Percentiles rank a stretch among this genome's conserved stretches.
Evolutionary conservation across 2,113 vertebrate genomes (phyloP).

Genomic region (Salvator merianae): DNA sequence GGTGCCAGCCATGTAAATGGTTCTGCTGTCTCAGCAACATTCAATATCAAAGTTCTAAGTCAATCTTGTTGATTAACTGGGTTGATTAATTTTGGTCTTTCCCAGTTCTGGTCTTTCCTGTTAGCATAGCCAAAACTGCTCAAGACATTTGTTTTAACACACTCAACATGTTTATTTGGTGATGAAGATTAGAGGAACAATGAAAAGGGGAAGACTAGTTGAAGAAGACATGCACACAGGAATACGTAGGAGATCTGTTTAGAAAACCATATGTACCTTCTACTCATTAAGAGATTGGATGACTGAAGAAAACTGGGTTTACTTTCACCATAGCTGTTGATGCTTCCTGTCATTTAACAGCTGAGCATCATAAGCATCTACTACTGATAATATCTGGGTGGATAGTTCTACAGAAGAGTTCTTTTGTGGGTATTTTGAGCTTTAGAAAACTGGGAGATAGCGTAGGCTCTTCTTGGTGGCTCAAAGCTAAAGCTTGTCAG

Average conservation of each 20-base stretch:
- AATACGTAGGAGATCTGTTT: background rate
- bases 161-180: background rate
- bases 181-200: background rate
- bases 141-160: background rate
- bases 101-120: no score
- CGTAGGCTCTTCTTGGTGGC: constrained; percentile 40
- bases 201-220: background rate
- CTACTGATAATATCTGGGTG: constrained; percentile 32
- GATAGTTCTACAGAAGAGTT: constrained; percentile 46
- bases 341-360: constrained; percentile 21
- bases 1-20: no score
- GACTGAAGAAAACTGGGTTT: constrained; percentile 15
- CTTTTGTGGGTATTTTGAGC: constrained; percentile 59
- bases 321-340: constrained; percentile 32
- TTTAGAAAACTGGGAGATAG: constrained; percentile 41
- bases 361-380: constrained; percentile 40
- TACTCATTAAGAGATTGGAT: constrained; percentile 23
- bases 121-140: background rate
- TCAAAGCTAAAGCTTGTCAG: constrained; percentile 70
- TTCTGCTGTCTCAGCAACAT: no score
- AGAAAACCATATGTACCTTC: constrained; percentile 20
- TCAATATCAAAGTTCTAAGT: no score
- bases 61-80: no score
- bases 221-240: background rate
- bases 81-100: no score